phyloP scores from a whole-genome alignment of 30 jellyfish, hydroid and myxozoan species.

The Calvadosia cruxmelitensis region DNA sequence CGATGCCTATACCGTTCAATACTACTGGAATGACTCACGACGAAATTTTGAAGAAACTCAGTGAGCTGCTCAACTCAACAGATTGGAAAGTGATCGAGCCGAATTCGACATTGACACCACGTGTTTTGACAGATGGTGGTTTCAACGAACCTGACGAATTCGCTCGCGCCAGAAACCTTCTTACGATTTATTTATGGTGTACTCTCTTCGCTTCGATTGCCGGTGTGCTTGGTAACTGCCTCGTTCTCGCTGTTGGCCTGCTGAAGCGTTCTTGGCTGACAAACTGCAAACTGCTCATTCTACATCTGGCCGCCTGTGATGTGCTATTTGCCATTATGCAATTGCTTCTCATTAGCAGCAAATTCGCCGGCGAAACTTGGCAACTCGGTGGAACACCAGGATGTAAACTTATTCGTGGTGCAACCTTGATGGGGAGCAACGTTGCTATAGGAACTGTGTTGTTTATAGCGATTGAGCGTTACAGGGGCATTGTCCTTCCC shows the following conservation, averaged over 20 bases:
- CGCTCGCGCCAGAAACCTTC: background rate
- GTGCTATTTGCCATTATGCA: slow-evolving; percentile 17
- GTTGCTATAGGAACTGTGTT: slow-evolving; percentile 12
- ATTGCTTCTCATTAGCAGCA: slow-evolving; percentile 1
- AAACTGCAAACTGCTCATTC: slow-evolving; percentile 4
- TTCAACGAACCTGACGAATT: background rate
- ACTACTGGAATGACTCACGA: background rate
- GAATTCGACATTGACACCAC: no score
- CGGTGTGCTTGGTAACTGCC: slow-evolving; percentile 23
- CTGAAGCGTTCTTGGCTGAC: slow-evolving; percentile 7
- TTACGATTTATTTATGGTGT: background rate
- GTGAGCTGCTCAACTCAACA: background rate
- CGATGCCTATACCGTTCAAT: no score
- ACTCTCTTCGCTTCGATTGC: background rate
- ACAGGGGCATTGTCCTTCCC: slow-evolving; percentile 4
- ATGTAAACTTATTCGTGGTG: slow-evolving; percentile 3
- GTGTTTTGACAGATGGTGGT: no score
- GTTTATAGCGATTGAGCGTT: slow-evolving; percentile 7
- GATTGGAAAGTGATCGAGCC: background rate
- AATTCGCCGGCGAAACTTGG: slow-evolving; percentile 2
- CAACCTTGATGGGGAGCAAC: background rate
- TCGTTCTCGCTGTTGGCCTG: slow-evolving; percentile 14
- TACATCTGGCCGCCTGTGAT: slow-evolving; percentile 36
- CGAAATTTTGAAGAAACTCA: background rate
- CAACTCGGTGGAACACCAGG: background rate